Evolutionary conservation across 2,797 vertebrate genomes (phyloP).

Genomic region (Anguilla anguilla): DNA sequence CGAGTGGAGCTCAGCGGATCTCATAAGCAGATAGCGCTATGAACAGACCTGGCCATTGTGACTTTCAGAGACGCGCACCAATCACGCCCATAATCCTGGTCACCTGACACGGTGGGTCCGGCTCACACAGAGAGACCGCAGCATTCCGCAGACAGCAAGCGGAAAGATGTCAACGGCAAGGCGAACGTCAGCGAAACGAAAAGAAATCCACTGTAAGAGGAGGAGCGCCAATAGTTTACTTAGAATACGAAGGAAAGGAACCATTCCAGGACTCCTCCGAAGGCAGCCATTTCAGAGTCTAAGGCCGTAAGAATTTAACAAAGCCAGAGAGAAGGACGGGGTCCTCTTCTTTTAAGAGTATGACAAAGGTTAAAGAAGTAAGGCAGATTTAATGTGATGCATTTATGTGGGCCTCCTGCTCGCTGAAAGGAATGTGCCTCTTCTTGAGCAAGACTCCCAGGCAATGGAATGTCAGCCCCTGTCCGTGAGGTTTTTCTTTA

Average conservation of each 20-base stretch:
- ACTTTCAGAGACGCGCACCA: constrained; percentile 52
- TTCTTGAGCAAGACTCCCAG: not conserved
- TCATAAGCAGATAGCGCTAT: constrained; percentile 46
- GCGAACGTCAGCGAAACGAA: constrained; percentile 22
- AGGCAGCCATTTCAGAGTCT: not conserved
- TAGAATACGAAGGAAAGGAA: not conserved
- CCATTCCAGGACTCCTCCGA: not conserved
- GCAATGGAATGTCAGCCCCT: not conserved
- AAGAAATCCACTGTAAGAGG: constrained; percentile 29
- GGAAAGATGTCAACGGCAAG: constrained; percentile 36
- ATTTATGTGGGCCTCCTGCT: not conserved
- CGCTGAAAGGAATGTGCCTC: not conserved
- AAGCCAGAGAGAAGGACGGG: not conserved
- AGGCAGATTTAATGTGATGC: not conserved
- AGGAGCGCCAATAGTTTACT: constrained; percentile 12
- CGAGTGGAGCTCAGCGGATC: constrained; percentile 44
- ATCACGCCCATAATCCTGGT: constrained; percentile 57
- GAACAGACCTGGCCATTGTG: constrained; percentile 61
- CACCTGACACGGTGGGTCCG: constrained; percentile 52
- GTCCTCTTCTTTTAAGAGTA: not conserved
- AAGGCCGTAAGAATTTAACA: not conserved
- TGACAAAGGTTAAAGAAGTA: not conserved
- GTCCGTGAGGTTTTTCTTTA: not conserved
- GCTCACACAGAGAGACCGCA: not conserved
- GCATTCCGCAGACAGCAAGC: constrained; percentile 36